Base-by-base conservation (phyloP, 2,113 vertebrate genomes). In the Typhlomys cinereus region DNA sequence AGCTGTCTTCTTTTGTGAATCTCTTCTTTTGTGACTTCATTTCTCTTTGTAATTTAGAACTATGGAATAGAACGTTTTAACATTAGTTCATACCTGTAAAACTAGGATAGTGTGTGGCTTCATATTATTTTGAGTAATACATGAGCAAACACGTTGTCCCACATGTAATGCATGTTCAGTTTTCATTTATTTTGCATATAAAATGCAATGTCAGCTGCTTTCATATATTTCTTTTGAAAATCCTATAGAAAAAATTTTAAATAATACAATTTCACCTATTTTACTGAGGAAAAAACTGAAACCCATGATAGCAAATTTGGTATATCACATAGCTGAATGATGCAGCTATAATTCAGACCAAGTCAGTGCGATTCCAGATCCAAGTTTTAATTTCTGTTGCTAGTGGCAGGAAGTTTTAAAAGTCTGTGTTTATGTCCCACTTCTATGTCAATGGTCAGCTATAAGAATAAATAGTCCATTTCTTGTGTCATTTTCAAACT, bases 11-110 rank as follows among this genome's bases (percentile, higher is more conserved):
- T 94, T 90, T 64, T 93, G 46, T 87, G 20, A 83, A 27, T 41
- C 34, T 88, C 75, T 21, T 73, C 36, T 50, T 20, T 83, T 34
- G 17, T 18, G 79, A 54, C 15, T 82, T 10, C 25, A 17, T 70
- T 76, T 91, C 15, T 75, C 18, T 76, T 74, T 85, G 27, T 88
- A 85, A 74, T 54, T 78, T 88, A 78, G 52, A 80, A 29, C 61
- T 41, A 83, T 85, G 31, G 79, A 71, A 89, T 88, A 79, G 88
- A 85, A 18, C 64, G 23, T 74, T 88, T 52, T 13, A 84, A 29
- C 3, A 50, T 8, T 48, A 12, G 12, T 39, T 69, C 88, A 80
- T 87, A 89, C 41, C 59, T 64, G 62, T 59, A 41, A 1, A 66
- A 27, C n/a, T 87, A 2, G 44, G 92, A 57, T 39, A 75, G 29